Evolutionary conservation across 2,113 vertebrate species (phyloP), one percentile per base, ranked within the genome.

Genomic region (Gymnobelideus leadbeateri): DNA sequence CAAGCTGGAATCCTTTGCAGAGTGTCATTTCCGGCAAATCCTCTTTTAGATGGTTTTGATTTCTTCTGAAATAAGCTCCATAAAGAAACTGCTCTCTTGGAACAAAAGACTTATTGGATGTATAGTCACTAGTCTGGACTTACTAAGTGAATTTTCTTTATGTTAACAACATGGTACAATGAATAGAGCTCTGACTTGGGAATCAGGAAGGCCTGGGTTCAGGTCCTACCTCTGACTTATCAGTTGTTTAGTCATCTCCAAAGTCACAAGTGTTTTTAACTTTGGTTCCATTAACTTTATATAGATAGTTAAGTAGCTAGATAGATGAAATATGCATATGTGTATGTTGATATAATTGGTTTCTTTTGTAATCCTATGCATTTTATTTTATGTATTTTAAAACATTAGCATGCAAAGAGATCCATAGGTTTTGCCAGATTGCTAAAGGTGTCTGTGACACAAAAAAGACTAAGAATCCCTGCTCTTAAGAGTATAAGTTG

Each of bases 111-210:
- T 93, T 95, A 84, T 37, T 91, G 53, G 89, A 93, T 90, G 54
- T 77, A 54, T 90, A 52, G 37, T 43, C 61, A 28, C 90, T 95
- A 31, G 95, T 94, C 21, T 94, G 51, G 49, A 84, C 5, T 89
- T 92, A 91, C 28, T 96, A 94, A 84, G 23, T 84, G 68, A 96
- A 37, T 92, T 96, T 14, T 91, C 57, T 97, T 89, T 90, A n/a
- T 54, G 37, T 84, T 43, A 43, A 7, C 14, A 84, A 26, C 37
- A 77, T 77, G 37, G 11, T 77, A 1, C 3, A 43, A 21, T 84
- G 37, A 43, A 84, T n/a, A 77, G 37, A 77, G 14, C n/a, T 77
- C 37, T n/a, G 16, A 2, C 37, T 11, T 84, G 37, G 37, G 37
- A 84, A 2, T 6, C 26, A 84, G 19, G n/a, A 84, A 84, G 16